Evolutionary conservation across 2,888 invertebrate species (phyloP).

Genomic region (Volucella inflata): DNA sequence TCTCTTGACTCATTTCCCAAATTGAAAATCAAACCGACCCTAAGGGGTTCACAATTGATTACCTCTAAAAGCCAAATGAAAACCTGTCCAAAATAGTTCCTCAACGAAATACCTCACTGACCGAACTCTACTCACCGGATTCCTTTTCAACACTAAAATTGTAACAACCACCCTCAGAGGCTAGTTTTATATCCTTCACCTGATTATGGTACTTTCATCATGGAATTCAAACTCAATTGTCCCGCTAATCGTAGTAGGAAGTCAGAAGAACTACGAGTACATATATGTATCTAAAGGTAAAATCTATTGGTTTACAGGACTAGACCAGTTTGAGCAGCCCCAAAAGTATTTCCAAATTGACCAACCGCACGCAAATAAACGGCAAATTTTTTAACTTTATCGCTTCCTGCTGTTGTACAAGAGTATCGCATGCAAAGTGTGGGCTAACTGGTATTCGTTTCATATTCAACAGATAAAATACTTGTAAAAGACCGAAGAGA

Average conservation of each 20-base stretch:
- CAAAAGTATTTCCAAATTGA: constrained; percentile 37
- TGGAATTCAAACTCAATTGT: background rate
- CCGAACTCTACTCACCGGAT: background rate
- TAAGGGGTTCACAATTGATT: constrained; percentile 25
- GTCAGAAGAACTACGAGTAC: constrained; percentile 55
- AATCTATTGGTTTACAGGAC: constrained; percentile 25
- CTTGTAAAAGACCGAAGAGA: constrained; percentile 29
- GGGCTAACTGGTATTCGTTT: constrained; percentile 23
- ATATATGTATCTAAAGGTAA: constrained; percentile 43
- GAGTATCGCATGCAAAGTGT: constrained; percentile 57
- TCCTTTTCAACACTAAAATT: background rate
- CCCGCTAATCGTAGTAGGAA: constrained; percentile 47
- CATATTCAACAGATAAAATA: constrained; percentile 25
- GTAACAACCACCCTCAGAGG: constrained; percentile 12
- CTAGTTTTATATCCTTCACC: background rate
- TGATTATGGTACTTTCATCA: constrained; percentile 27
- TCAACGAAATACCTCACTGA: background rate
- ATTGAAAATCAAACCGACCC: constrained; percentile 4
- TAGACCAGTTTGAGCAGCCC: constrained; percentile 61
- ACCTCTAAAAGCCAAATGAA: background rate
- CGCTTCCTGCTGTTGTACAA: constrained; percentile 54
- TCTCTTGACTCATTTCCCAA: constrained; percentile 12
- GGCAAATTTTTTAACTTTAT: constrained; percentile 46
- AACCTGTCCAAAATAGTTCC: background rate
- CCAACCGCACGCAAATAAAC: constrained; percentile 60